Evolutionary conservation across 2,797 vertebrate species (phyloP), one percentile per base, ranked within the genome.

Genomic region (Lepilemur ruficaudatus): DNA sequence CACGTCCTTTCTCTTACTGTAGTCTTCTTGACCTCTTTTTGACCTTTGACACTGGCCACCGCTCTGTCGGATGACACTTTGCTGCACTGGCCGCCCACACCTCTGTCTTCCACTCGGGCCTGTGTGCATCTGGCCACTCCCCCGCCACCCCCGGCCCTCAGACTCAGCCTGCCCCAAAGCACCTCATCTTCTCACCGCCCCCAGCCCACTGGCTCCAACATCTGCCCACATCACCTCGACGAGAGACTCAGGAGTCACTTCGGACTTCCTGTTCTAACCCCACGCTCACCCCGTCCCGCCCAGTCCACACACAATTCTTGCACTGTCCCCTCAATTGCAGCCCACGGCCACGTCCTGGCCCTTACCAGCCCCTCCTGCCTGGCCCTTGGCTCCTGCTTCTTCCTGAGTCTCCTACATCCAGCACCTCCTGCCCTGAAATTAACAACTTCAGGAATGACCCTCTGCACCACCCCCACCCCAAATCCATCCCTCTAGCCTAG

Each of bases 101-200:
- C 35, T 57, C 59, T 50, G 32, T 15, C 83, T 59, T 63, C 61
- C 57, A n/a, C 78, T 88, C 28, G 50, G 78, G 46, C 72, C 63
- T 79, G 15, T 59, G 28, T 35, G 9, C 1, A 0, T 5, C 63
- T 41, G 32, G 12, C 38, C 41, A 17, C 55, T n/a, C 43, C 70
- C 38, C 43, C 48, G 41, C 30, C 50, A 22, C 15, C 25, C 88
- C 76, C 25, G 69, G 38, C n/a, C 14, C 10, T 75, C 22, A 32
- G 57, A 59, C 17, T 22, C 46, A 12, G 17, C n/a, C 63, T n/a
- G 46, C 28, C 75, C 79, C 57, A 8, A 32, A n/a, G 3, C 22
- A 41, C 52, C 12, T n/a, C 28, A 10, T 23, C 0, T 0, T 41
- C 55, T 57, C 10, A 2, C 25, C 10, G 30, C 46, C n/a, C 38